Evolutionary conservation across 2,888 invertebrate genomes (phyloP).

Genomic region (Dastarcus helophoroides): DNA sequence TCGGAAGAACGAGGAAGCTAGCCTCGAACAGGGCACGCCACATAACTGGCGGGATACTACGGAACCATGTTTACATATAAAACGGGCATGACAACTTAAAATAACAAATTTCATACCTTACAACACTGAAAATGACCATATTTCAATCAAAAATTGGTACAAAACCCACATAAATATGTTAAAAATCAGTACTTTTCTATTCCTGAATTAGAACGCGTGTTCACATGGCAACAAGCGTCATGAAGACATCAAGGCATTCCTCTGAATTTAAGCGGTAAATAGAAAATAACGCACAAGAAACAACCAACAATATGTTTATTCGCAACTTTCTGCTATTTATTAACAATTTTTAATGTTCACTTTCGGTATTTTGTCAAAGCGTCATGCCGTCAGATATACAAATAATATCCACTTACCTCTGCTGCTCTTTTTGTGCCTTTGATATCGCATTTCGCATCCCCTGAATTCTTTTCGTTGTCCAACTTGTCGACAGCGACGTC

Average conservation of each 20-base stretch:
- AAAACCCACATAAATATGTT: slow-evolving; percentile 11
- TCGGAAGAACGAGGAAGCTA: slow-evolving; percentile 19
- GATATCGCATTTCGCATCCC: slow-evolving; percentile 67
- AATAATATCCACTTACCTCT: slow-evolving; percentile 54
- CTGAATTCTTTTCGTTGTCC: slow-evolving; percentile 61
- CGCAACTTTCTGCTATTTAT: too few relatives aligned
- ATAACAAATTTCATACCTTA: too few relatives aligned
- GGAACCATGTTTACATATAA: slow-evolving; percentile 28
- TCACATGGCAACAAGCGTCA: slow-evolving; percentile 31
- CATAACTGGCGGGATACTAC: slow-evolving; percentile 33
- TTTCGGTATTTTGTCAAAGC: slow-evolving; percentile 9
- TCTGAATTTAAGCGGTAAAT: too few relatives aligned
- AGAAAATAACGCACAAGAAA: slow-evolving; percentile 2
- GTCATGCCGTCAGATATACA: slow-evolving; percentile 4
- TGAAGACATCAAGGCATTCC: slow-evolving; percentile 3
- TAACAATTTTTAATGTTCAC: too few relatives aligned
- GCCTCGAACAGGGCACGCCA: slow-evolving; percentile 29
- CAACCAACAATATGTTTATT: too few relatives aligned
- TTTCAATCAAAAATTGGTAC: too few relatives aligned
- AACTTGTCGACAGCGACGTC: slow-evolving; percentile 78
- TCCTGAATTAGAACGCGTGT: slow-evolving; percentile 8
- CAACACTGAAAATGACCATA: too few relatives aligned
- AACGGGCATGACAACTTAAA: too few relatives aligned
- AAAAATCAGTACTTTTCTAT: neutral
- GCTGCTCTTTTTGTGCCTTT: slow-evolving; percentile 82